Conservation (phyloP, 2,797 vertebrate species). For the Dendrocincla tyrannina region DNA sequence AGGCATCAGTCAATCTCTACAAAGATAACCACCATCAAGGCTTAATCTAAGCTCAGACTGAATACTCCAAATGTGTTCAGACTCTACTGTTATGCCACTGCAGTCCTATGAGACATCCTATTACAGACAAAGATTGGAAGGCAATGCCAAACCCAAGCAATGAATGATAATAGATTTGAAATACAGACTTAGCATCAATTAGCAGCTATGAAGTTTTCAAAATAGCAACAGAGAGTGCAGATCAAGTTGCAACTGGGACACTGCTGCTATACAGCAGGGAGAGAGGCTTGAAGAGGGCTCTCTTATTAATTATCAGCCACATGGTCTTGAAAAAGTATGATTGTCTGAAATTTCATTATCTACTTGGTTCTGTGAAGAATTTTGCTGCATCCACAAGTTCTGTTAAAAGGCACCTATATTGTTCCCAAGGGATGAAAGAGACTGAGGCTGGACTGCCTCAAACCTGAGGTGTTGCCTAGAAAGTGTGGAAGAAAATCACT, state of each 20-base stretch:
- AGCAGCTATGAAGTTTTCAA: neutral
- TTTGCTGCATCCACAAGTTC: neutral
- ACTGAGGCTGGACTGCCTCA: neutral
- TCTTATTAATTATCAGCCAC: neutral
- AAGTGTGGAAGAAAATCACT: neutral
- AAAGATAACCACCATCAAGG: neutral
- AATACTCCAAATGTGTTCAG: neutral
- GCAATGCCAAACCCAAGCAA: neutral
- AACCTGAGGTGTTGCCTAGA: neutral
- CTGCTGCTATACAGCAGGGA: neutral
- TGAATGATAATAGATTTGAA: neutral
- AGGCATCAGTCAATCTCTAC: neutral
- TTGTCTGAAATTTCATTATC: neutral
- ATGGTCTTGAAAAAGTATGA: neutral
- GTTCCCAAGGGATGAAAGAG: neutral
- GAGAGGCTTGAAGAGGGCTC: neutral
- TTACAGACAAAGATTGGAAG: neutral
- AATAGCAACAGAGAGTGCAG: neutral
- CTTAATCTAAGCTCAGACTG: neutral
- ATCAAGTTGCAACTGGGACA: neutral
- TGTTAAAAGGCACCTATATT: neutral
- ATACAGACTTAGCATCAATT: neutral
- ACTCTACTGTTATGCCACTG: neutral
- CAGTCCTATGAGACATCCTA: neutral
- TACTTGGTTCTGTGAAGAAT: neutral